phyloP scores from a whole-genome alignment of 2,888 invertebrate genomes.

The Artemia sinica region DNA sequence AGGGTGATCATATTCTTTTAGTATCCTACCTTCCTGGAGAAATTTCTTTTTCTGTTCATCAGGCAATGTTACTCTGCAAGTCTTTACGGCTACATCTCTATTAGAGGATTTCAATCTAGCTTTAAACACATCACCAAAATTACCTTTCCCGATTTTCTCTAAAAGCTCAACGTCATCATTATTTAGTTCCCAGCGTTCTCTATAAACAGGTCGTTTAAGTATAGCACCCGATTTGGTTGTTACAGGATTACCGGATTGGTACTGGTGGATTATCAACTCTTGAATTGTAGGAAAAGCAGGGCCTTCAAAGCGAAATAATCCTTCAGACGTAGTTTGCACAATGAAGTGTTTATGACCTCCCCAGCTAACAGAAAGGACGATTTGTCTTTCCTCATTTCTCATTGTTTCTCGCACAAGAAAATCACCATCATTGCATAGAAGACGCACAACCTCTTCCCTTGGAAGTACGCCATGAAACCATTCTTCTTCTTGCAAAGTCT shows the following conservation, averaged over 20 bases:
- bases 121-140: conserved; percentile 92
- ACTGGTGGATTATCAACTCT: conserved; percentile 75
- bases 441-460: conserved; percentile 78
- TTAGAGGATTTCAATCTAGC: conserved; percentile 64
- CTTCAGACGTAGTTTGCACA: conserved; percentile 83
- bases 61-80: conserved; percentile 77
- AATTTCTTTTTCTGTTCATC: conserved; percentile 87
- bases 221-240: conserved; percentile 82
- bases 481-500: conserved; percentile 58
- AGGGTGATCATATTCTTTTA: conserved; percentile 90
- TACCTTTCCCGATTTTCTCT: conserved; percentile 92
- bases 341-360: conserved; percentile 92
- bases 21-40: conserved; percentile 79
- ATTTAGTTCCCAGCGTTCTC: conserved; percentile 87
- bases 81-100: conserved; percentile 85
- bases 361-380: conserved; percentile 83
- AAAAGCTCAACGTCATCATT: conserved; percentile 80
- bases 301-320: conserved; percentile 82
- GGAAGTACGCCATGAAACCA: conserved; percentile 96
- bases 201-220: conserved; percentile 60
- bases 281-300: conserved; percentile 80
- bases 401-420: conserved; percentile 84
- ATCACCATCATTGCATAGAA: conserved; percentile 79
- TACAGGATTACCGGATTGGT: conserved; percentile 65
- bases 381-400: conserved; percentile 73